Evolutionary conservation across 2,888 invertebrate genomes (phyloP), one percentile per base, ranked within the genome.

Genomic region (Deroplatys truncata): DNA sequence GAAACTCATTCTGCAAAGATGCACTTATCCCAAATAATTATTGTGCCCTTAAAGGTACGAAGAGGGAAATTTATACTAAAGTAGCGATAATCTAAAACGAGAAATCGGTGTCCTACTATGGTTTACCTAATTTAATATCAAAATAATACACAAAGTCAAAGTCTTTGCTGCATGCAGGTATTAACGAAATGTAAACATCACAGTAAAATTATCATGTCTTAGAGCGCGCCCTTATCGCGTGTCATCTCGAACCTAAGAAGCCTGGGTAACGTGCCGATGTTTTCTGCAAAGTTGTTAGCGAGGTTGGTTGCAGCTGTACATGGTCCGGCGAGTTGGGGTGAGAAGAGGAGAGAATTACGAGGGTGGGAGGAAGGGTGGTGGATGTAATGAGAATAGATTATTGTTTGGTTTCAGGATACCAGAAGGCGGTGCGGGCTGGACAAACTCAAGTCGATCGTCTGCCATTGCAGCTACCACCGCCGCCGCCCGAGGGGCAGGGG

Each of bases 261-360:
- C 7, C 35, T 35, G 35, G 9, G 35, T 9, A 43, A 43, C 13
- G 43, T 43, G 43, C 43, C 43, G 56, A 72, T 72, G 56, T 72
- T 72, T 72, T 72, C 56, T 72, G 56, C 56, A 72, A 72, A 16
- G 56, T 72, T 72, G 56, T 72, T 72, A 72, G 56, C 56, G 56
- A 20, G 56, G 56, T 20, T 72, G 16, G 56, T 25, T 72, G 56
- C 56, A 72, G 56, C 56, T 72, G 56, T 72, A 72, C 25, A 72
- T 72, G 56, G 56, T 72, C 56, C 56, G 94, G 88, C 89, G 90
- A 94, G 94, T 94, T 94, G 94, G 94, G 94, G 89, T 88, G 90
- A 85, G 90, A 86, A 49, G 28, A 72, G 88, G 88, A 85, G 90
- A 85, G 90, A 88, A 89, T 85, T 90, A 89, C 88, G 86, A 90